These are phyloP conservation scores for Silurus glanis DNA, from an alignment of 2,113 vertebrate genomes.

Conservation along the genomic window DNA sequence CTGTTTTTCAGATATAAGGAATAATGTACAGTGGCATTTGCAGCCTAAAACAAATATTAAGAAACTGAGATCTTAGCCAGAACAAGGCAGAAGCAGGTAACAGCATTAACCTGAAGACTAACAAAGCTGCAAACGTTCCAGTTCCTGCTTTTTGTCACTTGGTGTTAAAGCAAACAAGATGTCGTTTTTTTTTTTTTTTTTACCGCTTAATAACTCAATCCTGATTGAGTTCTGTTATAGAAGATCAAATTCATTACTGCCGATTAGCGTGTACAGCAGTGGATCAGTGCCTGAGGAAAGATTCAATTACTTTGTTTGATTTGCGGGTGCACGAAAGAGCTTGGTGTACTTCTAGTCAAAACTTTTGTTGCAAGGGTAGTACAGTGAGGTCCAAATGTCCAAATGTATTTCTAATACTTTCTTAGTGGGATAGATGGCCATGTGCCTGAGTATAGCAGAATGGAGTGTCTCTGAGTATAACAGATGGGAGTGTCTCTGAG, in stretches of 20 bases:
- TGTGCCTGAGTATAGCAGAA: too few relatives aligned
- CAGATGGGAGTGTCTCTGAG: not conserved
- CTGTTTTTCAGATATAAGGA: not conserved
- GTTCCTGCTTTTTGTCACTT: conserved; percentile 22
- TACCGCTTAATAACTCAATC: conserved; percentile 43
- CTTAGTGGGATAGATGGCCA: too few relatives aligned
- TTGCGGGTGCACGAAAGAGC: not conserved
- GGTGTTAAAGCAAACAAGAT: conserved; percentile 56
- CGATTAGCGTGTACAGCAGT: not conserved
- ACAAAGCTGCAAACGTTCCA: not conserved
- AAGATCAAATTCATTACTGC: conserved; percentile 38
- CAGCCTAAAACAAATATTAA: not conserved
- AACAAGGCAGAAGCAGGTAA: not conserved
- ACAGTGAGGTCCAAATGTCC: not conserved
- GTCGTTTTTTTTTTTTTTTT: conserved; percentile 22
- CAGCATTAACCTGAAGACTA: not conserved
- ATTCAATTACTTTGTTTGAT: conserved; percentile 4
- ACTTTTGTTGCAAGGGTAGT: not conserved
- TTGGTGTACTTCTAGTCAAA: not conserved
- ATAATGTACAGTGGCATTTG: not conserved
- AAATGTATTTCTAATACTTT: not conserved
- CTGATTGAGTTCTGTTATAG: conserved; percentile 39
- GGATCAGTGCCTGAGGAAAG: conserved; percentile 10
- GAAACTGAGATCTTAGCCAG: not conserved
- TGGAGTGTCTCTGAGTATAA: not conserved